A percentile compares a stretch with the other conserved stretches of the same genome.
Conservation (phyloP, 2,113 vertebrate species). For the Sula dactylatra region DNA sequence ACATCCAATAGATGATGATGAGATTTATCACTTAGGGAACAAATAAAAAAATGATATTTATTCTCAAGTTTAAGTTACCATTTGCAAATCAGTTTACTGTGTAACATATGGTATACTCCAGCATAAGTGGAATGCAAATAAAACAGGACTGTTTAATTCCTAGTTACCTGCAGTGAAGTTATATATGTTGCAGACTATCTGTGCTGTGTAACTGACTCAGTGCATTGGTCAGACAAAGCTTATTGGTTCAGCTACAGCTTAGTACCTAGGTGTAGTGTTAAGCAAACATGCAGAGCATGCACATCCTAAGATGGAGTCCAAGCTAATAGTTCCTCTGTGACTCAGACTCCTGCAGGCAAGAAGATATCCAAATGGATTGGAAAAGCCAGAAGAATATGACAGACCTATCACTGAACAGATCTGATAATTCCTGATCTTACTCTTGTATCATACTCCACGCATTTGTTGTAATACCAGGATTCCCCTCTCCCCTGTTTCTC, state of each 20-base stretch:
- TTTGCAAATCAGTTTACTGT: not conserved
- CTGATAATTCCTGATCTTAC: not conserved
- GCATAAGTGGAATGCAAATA: not conserved
- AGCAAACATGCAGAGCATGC: not conserved
- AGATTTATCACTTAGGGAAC: not conserved
- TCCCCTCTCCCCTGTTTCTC: fast-evolving
- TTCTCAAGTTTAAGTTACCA: not conserved
- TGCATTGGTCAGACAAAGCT: not conserved
- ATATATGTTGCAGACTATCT: not conserved
- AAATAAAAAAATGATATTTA: not conserved
- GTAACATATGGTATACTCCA: not conserved
- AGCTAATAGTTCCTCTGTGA: not conserved
- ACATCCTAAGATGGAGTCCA: not conserved
- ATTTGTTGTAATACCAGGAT: not conserved
- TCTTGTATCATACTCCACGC: not conserved
- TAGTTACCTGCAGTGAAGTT: not conserved
- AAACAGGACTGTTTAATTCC: not conserved
- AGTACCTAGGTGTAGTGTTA: not conserved
- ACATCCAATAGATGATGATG: not conserved
- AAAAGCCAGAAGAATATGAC: not conserved
- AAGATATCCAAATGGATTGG: not conserved
- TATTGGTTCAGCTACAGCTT: not conserved
- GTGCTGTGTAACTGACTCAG: not conserved
- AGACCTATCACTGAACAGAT: not conserved
- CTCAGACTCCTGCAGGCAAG: not conserved